Base-by-base conservation (phyloP, 1,140 invertebrate genomes). In the Bombus confusus region DNA sequence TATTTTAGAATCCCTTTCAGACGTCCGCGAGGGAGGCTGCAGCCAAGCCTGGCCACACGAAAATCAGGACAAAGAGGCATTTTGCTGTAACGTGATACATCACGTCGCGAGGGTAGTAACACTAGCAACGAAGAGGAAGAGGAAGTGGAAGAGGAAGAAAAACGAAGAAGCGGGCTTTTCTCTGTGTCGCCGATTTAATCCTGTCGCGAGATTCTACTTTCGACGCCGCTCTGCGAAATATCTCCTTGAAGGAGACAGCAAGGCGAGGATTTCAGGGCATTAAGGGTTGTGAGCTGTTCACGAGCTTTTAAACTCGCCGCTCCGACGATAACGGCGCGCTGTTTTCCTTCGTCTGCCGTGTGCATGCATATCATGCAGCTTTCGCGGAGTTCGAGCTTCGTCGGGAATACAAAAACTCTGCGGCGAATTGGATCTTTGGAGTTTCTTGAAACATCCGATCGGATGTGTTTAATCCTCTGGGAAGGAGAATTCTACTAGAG, bases 181-280 rank as follows among this genome's bases (percentile, higher is more conserved):
- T 89, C 77, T 77, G 68, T 88, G 57, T 86, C 86, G 64, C 83
- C 79, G 80, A 90, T 90, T 90, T 90, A 89, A 90, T 89, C 77
- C 73, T 6, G 68, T 83, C 62, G 68, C 74, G 71, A 52, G 73
- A 87, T 87, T 66, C 57, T 25, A 64, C 77, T 69, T 71, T 62
- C 76, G 22, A 57, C 75, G 28, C 73, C 28, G 62, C 43, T 52
- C 25, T 62, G 28, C 37, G 37, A 69, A 28, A 80, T 74, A 66
- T 80, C 78, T 80, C 34, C 68, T 80, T 73, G 64, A 85, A 80
- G 76, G 57, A 85, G 76, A 77, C 59, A 37, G 62, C 37, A 15
- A 31, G 31, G 18, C 73, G 22, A 76, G 81, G 81, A 83, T 83
- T 83, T 76, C 41, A 34, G 28, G 73, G 82, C 47, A 83, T 83